Base-by-base conservation (phyloP, 2,888 invertebrate genomes). In the Malachius bipustulatus region DNA sequence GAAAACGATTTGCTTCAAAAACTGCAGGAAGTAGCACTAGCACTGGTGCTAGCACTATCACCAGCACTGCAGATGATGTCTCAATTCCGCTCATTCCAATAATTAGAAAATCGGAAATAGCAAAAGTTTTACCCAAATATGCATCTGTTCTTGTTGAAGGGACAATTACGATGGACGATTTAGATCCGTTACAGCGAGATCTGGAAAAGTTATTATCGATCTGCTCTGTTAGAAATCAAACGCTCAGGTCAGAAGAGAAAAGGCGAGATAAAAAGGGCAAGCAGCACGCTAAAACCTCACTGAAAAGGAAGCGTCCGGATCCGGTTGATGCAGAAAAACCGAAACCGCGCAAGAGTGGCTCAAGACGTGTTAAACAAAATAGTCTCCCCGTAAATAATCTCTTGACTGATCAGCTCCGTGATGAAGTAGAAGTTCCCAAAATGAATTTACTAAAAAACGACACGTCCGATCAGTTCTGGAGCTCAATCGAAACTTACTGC, bases 391-490 rank as follows among this genome's bases (percentile, higher is more conserved):
- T 51, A n/a, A 53, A 50, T 43, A 54, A 44, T 39, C 47, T 54
- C 38, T 41, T 52, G 32, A 51, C 47, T 13, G 56, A 59, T 31
- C 44, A 50, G 29, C 34, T 49, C 4, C 73, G 76, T 50, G n/a
- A n/a, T n/a, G n/a, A n/a, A n/a, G 65, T 76, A 31, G 80, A 81
- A 48, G 62, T 75, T 30, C 73, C 75, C 2, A 81, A 82, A 54
- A 64, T 81, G 35, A 62, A 77, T 14, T 59, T 83, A 37, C 82
- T 83, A 11, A 88, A 87, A 63, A 91, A 93, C 60, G 93, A 94
- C 62, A 84, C 83, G 36, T 87, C 91, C 6, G 89, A 90, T 53
- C 84, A 89, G 59, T 94, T 94, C 66, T 96, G 94, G 94, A 75
- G 83, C 24, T 88, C 87, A 2, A 82, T 94, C 1, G 93, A 94